Base-by-base conservation (phyloP, 2,113 vertebrate genomes). In the Callionymus lyra region DNA sequence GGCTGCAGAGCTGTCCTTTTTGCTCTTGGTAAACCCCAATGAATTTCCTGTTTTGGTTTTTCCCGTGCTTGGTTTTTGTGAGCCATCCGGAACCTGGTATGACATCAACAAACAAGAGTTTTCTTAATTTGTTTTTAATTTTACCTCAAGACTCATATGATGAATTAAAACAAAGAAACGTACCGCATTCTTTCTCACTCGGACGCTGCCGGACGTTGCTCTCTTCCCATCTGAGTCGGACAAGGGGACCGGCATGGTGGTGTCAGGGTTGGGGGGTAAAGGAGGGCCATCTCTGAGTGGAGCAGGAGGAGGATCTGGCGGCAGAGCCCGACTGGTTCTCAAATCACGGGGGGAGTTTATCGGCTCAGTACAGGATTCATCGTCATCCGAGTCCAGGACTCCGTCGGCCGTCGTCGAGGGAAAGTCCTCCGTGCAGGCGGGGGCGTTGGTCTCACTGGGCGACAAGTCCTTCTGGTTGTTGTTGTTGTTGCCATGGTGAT, bases 161-260 rank as follows among this genome's bases (percentile, higher is more conserved):
- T 15, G 36, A 16, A 1, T 8, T 27, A 79, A 0, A 86, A 15
- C 3, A 31, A 14, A 45, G 18, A 45, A 36, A 75, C 74, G 74
- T 55, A 77, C 77, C 12, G 46, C 1, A 10, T 61, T 15, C 6
- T 41, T 21, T 66, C 76, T 90, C 37, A 65, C 46, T 9, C 75
- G 83, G 13, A 45, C 6, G 6, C 68, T 41, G 0, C 72, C 62
- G 1, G 50, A 51, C 47, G 73, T 86, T 9, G 41, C 42, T 6
- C 53, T 47, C 21, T 72, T 82, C n/a, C 64, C 39, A 0, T 76
- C 76, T 1, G 77, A 52, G 36, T 93, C 91, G 0, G 89, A 88
- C 72, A 92, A 76, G 16, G 79, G 79, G 31, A 80, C 91, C 4
- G 90, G 88, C 93, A 96, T 98, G 74, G 91, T 91, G 59, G 89